Evolutionary conservation across 2,113 vertebrate genomes (phyloP).

Genomic region (Dipodomys merriami): DNA sequence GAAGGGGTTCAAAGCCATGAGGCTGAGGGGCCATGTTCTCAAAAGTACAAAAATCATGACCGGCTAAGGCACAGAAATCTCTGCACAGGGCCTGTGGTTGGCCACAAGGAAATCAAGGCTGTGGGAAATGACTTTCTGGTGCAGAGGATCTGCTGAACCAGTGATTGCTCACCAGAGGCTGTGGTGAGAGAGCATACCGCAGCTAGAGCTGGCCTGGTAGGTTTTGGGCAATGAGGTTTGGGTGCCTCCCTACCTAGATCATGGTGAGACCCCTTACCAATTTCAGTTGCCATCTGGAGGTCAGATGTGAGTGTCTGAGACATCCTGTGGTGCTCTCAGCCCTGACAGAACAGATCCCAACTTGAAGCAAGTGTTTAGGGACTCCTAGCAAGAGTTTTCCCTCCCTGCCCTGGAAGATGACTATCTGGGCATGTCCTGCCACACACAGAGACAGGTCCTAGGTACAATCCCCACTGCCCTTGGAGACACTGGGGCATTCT

Average conservation of each 20-base stretch:
- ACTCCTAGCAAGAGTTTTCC: neutral
- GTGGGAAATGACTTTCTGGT: neutral
- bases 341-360: neutral
- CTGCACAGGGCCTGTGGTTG: neutral
- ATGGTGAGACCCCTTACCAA: neutral
- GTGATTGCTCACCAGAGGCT: slow-evolving; percentile 25
- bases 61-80: neutral
- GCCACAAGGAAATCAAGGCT: slow-evolving; percentile 11
- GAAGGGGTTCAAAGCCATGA: neutral
- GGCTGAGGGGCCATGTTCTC: neutral
- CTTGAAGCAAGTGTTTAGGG: neutral
- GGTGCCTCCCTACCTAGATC: neutral
- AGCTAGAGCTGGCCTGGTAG: neutral
- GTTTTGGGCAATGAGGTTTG: neutral
- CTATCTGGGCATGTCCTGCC: too few species aligned
- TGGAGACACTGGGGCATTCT: slow-evolving; percentile 23
- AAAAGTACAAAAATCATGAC: neutral
- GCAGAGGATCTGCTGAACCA: neutral
- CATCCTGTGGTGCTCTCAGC: neutral
- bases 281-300: neutral
- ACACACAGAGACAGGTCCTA: neutral
- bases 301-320: neutral
- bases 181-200: neutral
- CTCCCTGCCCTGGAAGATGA: neutral
- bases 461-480: neutral